Conservation (phyloP, 53 echinoderm and acorn worm genomes). For the Paelopatides confundens region DNA sequence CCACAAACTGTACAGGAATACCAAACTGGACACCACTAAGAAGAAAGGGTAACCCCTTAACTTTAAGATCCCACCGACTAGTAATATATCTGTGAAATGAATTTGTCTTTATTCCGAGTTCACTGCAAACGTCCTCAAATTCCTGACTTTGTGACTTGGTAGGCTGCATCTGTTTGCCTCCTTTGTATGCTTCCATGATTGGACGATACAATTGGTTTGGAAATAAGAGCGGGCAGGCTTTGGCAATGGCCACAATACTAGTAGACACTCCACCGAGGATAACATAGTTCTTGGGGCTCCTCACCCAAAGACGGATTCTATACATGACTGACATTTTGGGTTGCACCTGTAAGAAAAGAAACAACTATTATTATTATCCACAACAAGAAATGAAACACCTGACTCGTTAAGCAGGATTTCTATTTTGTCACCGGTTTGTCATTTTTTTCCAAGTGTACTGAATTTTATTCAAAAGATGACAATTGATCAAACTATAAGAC, state of each 20-base stretch:
- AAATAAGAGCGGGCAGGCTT: conserved; percentile 76
- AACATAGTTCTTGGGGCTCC: conserved; percentile 67
- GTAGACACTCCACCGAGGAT: conserved; percentile 58
- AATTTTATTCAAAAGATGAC: too few species aligned
- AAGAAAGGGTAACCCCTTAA: conserved; percentile 76
- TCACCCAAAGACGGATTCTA: background rate
- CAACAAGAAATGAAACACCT: too few species aligned
- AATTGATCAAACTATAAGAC: too few species aligned
- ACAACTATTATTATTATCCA: background rate
- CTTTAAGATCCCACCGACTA: conserved; percentile 69
- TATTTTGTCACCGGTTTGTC: too few species aligned
- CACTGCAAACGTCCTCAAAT: conserved; percentile 72
- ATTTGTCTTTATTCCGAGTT: conserved; percentile 55
- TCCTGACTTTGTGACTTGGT: conserved; percentile 58
- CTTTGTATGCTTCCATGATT: conserved; percentile 75
- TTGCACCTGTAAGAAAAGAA: background rate
- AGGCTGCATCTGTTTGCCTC: conserved; percentile 50
- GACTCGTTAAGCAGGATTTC: too few species aligned
- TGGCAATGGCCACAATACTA: conserved; percentile 66
- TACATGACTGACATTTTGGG: conserved; percentile 11
- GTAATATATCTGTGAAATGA: conserved; percentile 66
- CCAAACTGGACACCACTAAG: conserved; percentile 86
- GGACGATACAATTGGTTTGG: conserved; percentile 71
- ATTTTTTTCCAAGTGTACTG: too few species aligned
- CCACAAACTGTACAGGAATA: conserved; percentile 68